Evolutionary conservation across 1,140 invertebrate species (phyloP), one percentile per base, ranked within the genome.

Genomic region (Platorchestia sp.): DNA sequence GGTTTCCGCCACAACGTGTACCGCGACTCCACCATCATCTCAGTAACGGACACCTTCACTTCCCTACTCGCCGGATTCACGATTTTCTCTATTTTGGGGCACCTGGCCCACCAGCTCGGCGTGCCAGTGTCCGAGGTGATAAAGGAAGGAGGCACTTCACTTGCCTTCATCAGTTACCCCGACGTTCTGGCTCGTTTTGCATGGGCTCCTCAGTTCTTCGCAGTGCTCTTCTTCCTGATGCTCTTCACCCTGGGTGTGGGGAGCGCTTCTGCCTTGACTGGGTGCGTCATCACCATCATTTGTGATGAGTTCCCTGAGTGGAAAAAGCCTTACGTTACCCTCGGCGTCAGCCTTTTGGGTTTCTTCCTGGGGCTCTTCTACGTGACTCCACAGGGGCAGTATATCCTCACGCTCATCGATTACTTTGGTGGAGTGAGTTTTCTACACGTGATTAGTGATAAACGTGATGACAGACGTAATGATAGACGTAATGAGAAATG

Each of bases 81-180:
- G 10, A 99, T 99, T 96, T 99, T 99, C 97, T 98, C 98, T 0
- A 98, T 99, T 95, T 97, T 99, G 36, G 98, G 98, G 7, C 98
- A 98, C 97, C 97, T 98, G 95, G 98, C 98, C 0, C 98, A 98
- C 44, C 91, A 93, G 96, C 97, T 98, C 27, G 97, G 98, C 45
- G 98, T 98, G 5, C 97, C 98, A 43, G 98, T 98, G 1, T 97
- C 98, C 6, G 97, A 98, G 86, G 98, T 98, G 41, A 98, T 98
- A 95, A 98, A 96, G 45, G 96, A 95, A 41, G 96, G 95, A 41
- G 93, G 97, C 97, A 53, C 97, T 96, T 91, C 95, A 0, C 97
- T 99, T 87, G 98, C 98, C 0, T 99, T 99, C 96, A 98, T 99
- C 96, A 98, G 98, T 27, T 99, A 99, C 97, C 98, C 98, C 0